Evolutionary conservation across 2,888 invertebrate species (phyloP), one percentile per base, ranked within the genome.

Genomic region (Xanthorhoe spadicearia): DNA sequence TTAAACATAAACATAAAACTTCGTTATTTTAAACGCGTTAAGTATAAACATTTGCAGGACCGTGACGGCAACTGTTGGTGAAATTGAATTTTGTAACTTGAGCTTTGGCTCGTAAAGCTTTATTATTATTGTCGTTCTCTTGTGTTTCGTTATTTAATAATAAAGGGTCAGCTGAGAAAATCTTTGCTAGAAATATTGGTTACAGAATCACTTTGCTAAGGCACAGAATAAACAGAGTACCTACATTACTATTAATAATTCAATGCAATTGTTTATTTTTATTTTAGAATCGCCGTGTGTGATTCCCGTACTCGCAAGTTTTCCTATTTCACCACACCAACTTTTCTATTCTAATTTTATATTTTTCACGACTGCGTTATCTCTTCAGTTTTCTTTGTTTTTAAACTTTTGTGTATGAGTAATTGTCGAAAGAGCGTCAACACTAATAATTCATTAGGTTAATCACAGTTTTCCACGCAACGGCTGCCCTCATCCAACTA

Each of bases 61-160:
- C 78, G 74, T 77, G 74, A 76, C 77, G 74, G 67, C 77, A 72
- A 75, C 74, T 82, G 80, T 76, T 81, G 81, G 76, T 83, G 82
- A 83, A 88, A 87, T 87, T 87, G 85, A 85, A 87, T 85, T 81
- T 84, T 82, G 87, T 80, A 87, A 88, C 81, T 76, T 76, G 84
- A 88, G 77, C 78, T 76, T 69, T 64, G 59, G 64, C 52, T 72
- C 76, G 70, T 74, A 74, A 74, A 76, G 63, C 78, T 76, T 81
- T 84, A 84, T 84, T 85, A 80, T 80, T 81, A 78, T 76, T 76
- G 75, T 76, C 78, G 76, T 81, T 79, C 77, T 77, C 81, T 83
- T 83, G 81, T 79, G 77, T 78, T 79, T 79, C 55, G 28, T 51
- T 60, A 60, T 55, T 60, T 56, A 65, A 81, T 82, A 83, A 80